Conservation (phyloP, 1,140 invertebrate species). For the Drosophila equinoxialis region DNA sequence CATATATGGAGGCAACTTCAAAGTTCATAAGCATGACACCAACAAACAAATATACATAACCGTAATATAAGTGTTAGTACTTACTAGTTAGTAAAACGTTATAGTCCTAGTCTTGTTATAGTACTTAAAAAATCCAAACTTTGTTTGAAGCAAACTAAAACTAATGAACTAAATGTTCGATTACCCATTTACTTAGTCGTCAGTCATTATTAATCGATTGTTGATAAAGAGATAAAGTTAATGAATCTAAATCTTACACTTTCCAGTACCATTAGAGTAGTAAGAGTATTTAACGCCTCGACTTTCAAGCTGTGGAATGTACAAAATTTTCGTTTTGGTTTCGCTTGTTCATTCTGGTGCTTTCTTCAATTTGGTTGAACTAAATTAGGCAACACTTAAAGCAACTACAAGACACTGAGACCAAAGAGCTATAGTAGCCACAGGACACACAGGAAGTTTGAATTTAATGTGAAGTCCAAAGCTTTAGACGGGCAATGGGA, state of each 20-base stretch:
- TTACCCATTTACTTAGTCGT: too few species aligned
- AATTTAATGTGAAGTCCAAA: constrained; percentile 52
- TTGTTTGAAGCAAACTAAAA: too few species aligned
- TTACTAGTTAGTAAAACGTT: background rate
- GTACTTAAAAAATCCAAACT: too few species aligned
- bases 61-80: background rate
- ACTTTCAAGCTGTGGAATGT: background rate
- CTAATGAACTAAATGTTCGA: too few species aligned
- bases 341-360: background rate
- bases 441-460: constrained; percentile 49
- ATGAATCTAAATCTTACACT: too few species aligned
- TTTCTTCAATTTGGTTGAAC: constrained; percentile 43
- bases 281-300: background rate
- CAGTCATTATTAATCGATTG: too few species aligned
- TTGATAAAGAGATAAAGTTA: too few species aligned
- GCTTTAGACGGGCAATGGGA: background rate
- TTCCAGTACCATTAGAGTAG: background rate
- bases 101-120: too few species aligned
- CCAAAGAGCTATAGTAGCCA: constrained; percentile 16
- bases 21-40: background rate
- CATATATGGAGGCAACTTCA: background rate
- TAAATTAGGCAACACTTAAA: constrained; percentile 68
- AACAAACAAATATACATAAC: background rate
- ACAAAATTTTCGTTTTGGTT: background rate
- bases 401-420: constrained; percentile 44